phyloP scores from a whole-genome alignment of 2,888 invertebrate species.

The Girardia tigrina region DNA sequence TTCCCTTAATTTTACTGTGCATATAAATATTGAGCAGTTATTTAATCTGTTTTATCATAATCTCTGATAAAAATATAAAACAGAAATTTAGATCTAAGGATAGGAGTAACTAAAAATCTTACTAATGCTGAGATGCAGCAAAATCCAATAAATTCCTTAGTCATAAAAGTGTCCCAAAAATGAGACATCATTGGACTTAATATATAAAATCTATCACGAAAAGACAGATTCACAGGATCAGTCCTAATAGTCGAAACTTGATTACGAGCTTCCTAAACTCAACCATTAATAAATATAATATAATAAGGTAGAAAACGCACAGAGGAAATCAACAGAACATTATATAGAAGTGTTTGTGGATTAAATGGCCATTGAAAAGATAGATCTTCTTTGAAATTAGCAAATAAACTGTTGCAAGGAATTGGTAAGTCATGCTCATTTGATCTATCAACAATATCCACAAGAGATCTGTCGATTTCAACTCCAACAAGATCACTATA shows the following conservation, averaged over 20 bases:
- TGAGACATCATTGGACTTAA: no score
- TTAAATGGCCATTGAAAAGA: not conserved
- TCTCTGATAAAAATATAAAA: no score
- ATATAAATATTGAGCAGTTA: no score
- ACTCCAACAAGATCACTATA: not conserved
- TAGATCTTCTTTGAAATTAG: constrained; percentile 14
- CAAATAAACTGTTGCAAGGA: not conserved
- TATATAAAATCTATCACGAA: no score
- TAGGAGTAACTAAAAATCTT: no score
- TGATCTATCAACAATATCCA: not conserved
- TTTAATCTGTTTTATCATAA: no score
- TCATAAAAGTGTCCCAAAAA: not conserved
- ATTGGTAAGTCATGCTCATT: not conserved
- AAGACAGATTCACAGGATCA: not conserved
- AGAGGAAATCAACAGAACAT: not conserved
- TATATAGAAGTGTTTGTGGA: not conserved
- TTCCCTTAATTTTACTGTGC: no score
- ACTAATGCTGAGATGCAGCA: not conserved
- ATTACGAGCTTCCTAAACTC: constrained; percentile 16
- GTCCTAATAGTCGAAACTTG: not conserved
- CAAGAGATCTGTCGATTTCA: not conserved
- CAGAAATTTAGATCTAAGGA: no score
- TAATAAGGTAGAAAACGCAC: not conserved
- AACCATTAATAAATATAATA: no score
- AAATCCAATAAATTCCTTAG: not conserved